These are phyloP conservation scores for Caenorhabditis sp. DNA, from an alignment of 2,888 invertebrate species.

Conservation along the genomic window DNA sequence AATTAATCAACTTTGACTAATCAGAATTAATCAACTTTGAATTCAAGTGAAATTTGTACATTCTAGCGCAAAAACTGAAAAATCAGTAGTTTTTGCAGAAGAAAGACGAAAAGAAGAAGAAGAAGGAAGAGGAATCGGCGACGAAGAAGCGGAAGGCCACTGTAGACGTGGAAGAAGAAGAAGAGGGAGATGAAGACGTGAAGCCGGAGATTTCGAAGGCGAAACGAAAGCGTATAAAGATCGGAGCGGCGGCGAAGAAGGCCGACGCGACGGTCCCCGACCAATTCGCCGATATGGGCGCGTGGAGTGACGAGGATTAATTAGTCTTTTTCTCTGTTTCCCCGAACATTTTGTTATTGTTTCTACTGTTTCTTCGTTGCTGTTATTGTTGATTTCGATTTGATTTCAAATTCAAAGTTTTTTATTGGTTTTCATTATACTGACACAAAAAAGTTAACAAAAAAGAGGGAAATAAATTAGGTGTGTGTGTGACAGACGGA, in stretches of 20 bases:
- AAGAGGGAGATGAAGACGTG: conserved; percentile 43
- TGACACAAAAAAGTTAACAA: conserved; percentile 9
- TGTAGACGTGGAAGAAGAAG: conserved; percentile 30
- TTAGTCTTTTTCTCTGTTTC: conserved; percentile 5
- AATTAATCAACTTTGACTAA: too few relatives aligned
- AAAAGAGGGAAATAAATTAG: conserved; percentile 21
- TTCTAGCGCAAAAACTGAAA: neutral
- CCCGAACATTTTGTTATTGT: conserved; percentile 32
- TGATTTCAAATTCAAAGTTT: conserved; percentile 1
- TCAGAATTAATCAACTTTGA: too few relatives aligned
- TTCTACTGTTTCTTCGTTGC: conserved; percentile 19
- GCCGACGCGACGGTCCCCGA: conserved; percentile 64
- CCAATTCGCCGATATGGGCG: conserved; percentile 57
- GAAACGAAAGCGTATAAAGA: conserved; percentile 57
- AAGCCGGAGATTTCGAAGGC: conserved; percentile 51
- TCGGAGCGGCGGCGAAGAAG: conserved; percentile 56
- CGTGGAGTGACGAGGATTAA: conserved; percentile 63
- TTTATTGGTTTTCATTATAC: too few relatives aligned
- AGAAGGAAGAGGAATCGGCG: conserved; percentile 27
- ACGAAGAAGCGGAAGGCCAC: conserved; percentile 18
- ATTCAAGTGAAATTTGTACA: too few relatives aligned
- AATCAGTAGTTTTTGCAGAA: conserved; percentile 1
- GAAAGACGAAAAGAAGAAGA: conserved; percentile 42
- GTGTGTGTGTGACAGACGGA: conserved; percentile 23
- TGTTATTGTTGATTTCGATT: neutral